Percentiles rank a stretch among this genome's conserved stretches.
Evolutionary conservation across 1,140 invertebrate genomes (phyloP).

Genomic region (Zophobas morio): DNA sequence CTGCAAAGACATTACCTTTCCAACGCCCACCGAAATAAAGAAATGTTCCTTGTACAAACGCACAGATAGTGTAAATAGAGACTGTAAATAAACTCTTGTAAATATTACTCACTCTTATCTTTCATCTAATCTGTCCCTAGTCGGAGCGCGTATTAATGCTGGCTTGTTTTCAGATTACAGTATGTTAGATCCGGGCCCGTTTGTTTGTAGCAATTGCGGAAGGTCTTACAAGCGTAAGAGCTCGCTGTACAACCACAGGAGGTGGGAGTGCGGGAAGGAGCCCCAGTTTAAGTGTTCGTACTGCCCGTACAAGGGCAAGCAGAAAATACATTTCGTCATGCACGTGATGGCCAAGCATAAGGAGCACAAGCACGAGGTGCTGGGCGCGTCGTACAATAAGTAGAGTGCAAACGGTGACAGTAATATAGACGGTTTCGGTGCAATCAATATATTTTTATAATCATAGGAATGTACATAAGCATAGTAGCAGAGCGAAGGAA

Average conservation of each 20-base stretch:
- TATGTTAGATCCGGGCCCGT: slow-evolving; percentile 34
- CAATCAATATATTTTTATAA: slow-evolving; percentile 30
- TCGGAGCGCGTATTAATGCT: background rate
- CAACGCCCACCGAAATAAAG: slow-evolving; percentile 51
- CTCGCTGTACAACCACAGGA: slow-evolving; percentile 71
- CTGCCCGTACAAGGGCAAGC: slow-evolving; percentile 67
- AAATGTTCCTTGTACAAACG: slow-evolving; percentile 17
- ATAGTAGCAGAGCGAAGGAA: slow-evolving; percentile 6
- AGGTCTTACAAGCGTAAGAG: slow-evolving; percentile 62
- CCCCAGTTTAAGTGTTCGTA: slow-evolving; percentile 74
- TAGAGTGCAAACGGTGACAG: slow-evolving; percentile 8
- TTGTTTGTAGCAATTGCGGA: slow-evolving; percentile 55
- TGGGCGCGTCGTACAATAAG: slow-evolving; percentile 28
- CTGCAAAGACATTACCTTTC: slow-evolving; percentile 57
- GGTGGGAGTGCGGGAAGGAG: slow-evolving; percentile 72
- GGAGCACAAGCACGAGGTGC: slow-evolving; percentile 61
- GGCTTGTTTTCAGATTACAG: slow-evolving; percentile 37
- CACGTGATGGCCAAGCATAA: slow-evolving; percentile 61
- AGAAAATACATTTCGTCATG: slow-evolving; percentile 62
- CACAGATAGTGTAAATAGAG: slow-evolving; percentile 35
- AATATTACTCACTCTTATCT: slow-evolving; percentile 42
- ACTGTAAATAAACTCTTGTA: slow-evolving; percentile 44
- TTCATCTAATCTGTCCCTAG: slow-evolving; percentile 29
- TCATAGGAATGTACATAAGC: slow-evolving; percentile 3
- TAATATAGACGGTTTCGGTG: slow-evolving; percentile 27